Base-by-base conservation (phyloP, 1,140 invertebrate genomes). In the Drosophila quadrilineata region DNA sequence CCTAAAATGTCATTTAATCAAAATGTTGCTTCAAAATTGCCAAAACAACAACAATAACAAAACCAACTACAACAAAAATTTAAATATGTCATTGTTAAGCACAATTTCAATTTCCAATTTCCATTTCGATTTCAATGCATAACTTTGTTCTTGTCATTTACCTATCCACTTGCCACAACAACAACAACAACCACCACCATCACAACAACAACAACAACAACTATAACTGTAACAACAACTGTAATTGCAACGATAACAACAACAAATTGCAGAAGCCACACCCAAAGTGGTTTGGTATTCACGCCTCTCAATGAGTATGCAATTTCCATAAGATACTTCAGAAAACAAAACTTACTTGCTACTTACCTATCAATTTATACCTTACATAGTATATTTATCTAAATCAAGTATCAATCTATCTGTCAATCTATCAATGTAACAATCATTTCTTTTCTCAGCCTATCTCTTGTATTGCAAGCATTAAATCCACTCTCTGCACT, bases 231-330 rank as follows among this genome's bases (percentile, higher is more conserved):
- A 43, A 57, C 45, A 24, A 50, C 14, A 46, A 62, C 48, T 21
- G 6, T 35, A 49, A 64, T n/a, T n/a, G n/a, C 45, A 19, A 10
- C 12, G 17, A 57, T 29, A 19, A 56, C 57, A 72, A 62, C 58
- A 48, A 60, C 59, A 65, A 76, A 53, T 60, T 62, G 19, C 33
- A 76, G 74, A 58, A 82, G 79, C 79, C 79, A 86, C 71, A 75
- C 75, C 69, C 82, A 79, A 65, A 89, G 87, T 79, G 87, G 87
- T 85, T 69, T 89, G 84, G 87, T 89, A 71, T 80, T 89, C 64
- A 82, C 87, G 64, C 87, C 87, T 75, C 87, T 89, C 75, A 89
- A 89, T 87, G 84, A 89, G 87, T 89, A 89, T 82, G 87, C 79
- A 79, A 85, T 71, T 85, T 70, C 52, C 36, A 40, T 56, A 49